A percentile compares a stretch with the other conserved stretches of the same genome.
phyloP scores from a whole-genome alignment of 1,140 invertebrate genomes.

The Caenorhabditis remanei region DNA sequence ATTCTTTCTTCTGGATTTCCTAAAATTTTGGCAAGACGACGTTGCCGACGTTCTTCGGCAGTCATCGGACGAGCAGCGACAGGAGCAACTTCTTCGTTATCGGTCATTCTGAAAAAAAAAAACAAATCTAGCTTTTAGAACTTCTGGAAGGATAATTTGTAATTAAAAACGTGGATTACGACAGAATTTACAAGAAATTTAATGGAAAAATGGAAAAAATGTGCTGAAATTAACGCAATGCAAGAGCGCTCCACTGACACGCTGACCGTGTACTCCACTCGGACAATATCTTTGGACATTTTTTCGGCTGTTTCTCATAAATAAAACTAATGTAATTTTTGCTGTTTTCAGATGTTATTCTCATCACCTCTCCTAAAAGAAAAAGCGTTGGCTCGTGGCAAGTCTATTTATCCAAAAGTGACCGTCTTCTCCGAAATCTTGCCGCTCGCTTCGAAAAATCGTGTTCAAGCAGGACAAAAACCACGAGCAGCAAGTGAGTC shows the following conservation, averaged over 20 bases:
- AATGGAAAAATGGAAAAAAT: background rate
- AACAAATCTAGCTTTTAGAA: no score
- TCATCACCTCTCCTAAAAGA: slow-evolving; percentile 62
- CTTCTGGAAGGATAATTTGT: background rate
- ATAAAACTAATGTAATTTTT: background rate
- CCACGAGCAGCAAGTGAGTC: slow-evolving; percentile 59
- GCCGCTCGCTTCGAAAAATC: slow-evolving; percentile 63
- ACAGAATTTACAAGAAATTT: background rate
- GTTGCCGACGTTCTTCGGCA: slow-evolving; percentile 55
- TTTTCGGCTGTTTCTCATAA: background rate
- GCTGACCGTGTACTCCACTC: slow-evolving; percentile 3
- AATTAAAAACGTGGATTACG: background rate
- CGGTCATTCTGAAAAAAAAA: slow-evolving; percentile 11
- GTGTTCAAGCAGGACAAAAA: slow-evolving; percentile 36
- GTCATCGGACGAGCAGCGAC: background rate
- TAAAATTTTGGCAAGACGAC: slow-evolving; percentile 44
- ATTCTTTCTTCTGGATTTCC: slow-evolving; percentile 55
- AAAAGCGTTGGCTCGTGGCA: slow-evolving; percentile 60
- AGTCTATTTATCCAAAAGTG: slow-evolving; percentile 61
- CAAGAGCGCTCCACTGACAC: slow-evolving; percentile 5
- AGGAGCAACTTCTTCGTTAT: background rate
- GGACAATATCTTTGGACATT: background rate
- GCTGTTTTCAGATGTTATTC: slow-evolving; percentile 52
- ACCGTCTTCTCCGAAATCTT: slow-evolving; percentile 64
- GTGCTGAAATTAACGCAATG: background rate